Evolutionary conservation across 2,888 invertebrate species (phyloP).

Genomic region (Bellardia bayeri): DNA sequence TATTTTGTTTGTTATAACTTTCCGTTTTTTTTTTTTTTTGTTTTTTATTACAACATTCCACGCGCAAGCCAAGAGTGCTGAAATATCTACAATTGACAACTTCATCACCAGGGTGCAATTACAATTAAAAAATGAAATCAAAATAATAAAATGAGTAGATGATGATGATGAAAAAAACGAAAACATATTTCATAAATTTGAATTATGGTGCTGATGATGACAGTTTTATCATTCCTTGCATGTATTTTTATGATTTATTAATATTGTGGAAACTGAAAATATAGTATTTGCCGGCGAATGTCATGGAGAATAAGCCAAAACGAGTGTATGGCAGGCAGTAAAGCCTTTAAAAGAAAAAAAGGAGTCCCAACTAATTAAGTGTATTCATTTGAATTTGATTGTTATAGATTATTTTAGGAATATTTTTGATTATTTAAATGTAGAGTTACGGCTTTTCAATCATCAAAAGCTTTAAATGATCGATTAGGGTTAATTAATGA

Average conservation of each 20-base stretch:
- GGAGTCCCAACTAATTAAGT: slow-evolving; percentile 45
- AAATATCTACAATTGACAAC: slow-evolving; percentile 69
- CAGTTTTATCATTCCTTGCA: slow-evolving; percentile 69
- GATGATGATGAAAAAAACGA: not conserved
- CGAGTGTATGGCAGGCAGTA: slow-evolving; percentile 5
- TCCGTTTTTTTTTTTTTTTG: slow-evolving; percentile 14
- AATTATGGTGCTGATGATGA: slow-evolving; percentile 71
- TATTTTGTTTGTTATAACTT: slow-evolving; percentile 45
- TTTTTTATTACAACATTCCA: slow-evolving; percentile 22
- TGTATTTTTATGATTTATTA: slow-evolving; percentile 70
- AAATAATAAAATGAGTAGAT: slow-evolving; percentile 37
- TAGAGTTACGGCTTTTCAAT: not conserved
- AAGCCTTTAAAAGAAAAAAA: not conserved
- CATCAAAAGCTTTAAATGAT: not conserved
- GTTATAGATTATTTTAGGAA: not conserved
- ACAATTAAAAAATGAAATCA: slow-evolving; percentile 63
- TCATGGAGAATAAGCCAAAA: slow-evolving; percentile 53
- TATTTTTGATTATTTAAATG: slow-evolving; percentile 3
- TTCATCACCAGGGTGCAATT: slow-evolving; percentile 72
- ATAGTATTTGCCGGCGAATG: slow-evolving; percentile 35
- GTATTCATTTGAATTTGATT: not conserved
- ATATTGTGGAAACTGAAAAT: slow-evolving; percentile 50
- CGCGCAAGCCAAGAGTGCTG: not conserved
- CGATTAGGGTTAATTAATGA: not conserved
- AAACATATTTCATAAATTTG: slow-evolving; percentile 71